A percentile compares a stretch with the other conserved stretches of the same genome.
Evolutionary conservation across 2,797 vertebrate genomes (phyloP).

Genomic region (Diglossa cyanea): DNA sequence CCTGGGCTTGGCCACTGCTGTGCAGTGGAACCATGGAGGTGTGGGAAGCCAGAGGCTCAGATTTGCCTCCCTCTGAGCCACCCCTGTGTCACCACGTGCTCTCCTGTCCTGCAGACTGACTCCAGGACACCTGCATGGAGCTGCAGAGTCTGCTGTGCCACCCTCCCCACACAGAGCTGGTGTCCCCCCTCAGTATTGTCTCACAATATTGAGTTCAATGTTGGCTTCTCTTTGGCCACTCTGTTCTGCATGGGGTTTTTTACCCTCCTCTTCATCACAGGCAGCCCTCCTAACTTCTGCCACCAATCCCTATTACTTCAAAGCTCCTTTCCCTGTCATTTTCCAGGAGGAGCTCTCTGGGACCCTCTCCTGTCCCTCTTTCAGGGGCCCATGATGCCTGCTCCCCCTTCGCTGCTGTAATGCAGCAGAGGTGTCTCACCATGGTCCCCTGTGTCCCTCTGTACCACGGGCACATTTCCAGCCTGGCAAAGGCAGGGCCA

Average conservation of each 20-base stretch:
- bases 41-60: background rate
- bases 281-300: background rate
- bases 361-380: background rate
- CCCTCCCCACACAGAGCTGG: background rate
- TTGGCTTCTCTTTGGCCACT: background rate
- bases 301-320: rapidly evolving
- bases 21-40: background rate
- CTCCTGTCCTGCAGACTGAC: background rate
- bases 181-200: background rate
- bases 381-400: background rate
- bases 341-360: background rate
- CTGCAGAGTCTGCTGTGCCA: background rate
- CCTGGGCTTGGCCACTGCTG: background rate
- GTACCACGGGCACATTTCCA: background rate
- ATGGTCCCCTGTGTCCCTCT: background rate
- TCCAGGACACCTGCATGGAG: background rate
- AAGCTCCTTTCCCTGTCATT: background rate
- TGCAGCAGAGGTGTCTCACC: rapidly evolving
- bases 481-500: background rate
- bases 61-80: background rate
- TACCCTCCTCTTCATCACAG: background rate
- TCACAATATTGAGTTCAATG: rapidly evolving
- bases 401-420: background rate
- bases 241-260: background rate
- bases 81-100: rapidly evolving